These are phyloP conservation scores for Crotalus viridis DNA, from an alignment of 2,113 vertebrate species.

Conservation along the genomic window DNA sequence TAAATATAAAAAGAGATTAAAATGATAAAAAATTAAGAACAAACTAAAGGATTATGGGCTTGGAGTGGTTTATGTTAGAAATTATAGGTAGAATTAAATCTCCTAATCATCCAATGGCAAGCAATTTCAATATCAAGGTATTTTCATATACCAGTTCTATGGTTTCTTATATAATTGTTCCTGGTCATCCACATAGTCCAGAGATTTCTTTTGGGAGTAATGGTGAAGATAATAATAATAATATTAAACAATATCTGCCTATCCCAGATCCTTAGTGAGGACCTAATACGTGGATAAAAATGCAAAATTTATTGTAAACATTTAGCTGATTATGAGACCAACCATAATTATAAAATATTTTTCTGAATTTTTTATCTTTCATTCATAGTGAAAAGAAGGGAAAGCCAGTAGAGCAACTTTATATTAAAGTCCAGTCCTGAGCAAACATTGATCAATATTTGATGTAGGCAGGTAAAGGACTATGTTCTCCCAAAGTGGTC, in stretches of 20 bases:
- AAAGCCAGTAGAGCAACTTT: background rate
- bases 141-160: background rate
- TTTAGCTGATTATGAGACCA: too few species aligned
- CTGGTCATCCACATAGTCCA: background rate
- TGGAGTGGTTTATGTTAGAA: background rate
- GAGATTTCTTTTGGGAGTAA: background rate
- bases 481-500: background rate
- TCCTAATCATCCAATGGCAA: background rate
- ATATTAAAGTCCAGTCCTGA: background rate
- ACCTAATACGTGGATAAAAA: too few species aligned
- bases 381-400: background rate
- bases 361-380: background rate
- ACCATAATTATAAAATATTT: background rate
- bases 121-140: background rate
- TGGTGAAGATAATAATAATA: background rate
- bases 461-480: background rate
- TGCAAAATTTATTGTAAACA: too few species aligned
- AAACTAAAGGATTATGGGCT: too few species aligned
- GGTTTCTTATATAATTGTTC: background rate
- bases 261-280: too few species aligned
- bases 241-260: background rate
- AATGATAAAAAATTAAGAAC: too few species aligned
- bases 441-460: background rate
- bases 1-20: too few species aligned
- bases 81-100: background rate